Base-by-base conservation (phyloP, 2,113 vertebrate species). In the Micronycteris hirsuta region DNA sequence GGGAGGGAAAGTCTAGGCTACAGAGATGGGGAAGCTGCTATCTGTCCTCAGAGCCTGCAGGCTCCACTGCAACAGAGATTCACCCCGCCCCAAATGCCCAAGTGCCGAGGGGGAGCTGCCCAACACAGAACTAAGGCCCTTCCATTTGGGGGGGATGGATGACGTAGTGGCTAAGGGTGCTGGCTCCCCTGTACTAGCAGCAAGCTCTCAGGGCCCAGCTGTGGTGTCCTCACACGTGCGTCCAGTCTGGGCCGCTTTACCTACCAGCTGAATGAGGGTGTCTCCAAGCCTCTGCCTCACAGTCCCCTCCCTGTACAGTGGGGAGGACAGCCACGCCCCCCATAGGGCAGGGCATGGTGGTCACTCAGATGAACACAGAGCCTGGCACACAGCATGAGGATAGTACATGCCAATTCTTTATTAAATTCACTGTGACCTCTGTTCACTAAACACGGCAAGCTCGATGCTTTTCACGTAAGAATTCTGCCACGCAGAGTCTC, bases 71-170 rank as follows among this genome's bases (percentile, higher is more conserved):
- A 0, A 0, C 36, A 22, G 0, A 58, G 80, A 26, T 1, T 3
- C 3, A 2, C 4, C 0, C 4, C 0, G 1, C 10, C 28, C 81
- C 33, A 4, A 11, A n/a, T 1, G 3, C 74, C 20, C n/a, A 26
- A 76, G 26, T 31, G 28, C 70, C 4, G 3, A 17, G 5, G 17
- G 10, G 2, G 26, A 83, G 43, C 31, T 31, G 11, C 4, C 4
- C 7, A 28, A 33, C 54, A 52, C 4, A 5, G 10, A 41, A 28
- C 38, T 3, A 4, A 15, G 38, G 28, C 3, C 12, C 24, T 2
- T 7, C 19, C 11, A 28, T 36, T n/a, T 16, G 0, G 1, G 12
- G 36, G 16, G 24, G 33, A 9, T 28, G 12, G 26, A 20, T 1
- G 1, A 8, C 1, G 3, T 36, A n/a, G 7, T 36, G 36, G 10